These are phyloP conservation scores for Glyptemys insculpta DNA, from an alignment of 2,797 vertebrate genomes.

Conservation along the genomic window DNA sequence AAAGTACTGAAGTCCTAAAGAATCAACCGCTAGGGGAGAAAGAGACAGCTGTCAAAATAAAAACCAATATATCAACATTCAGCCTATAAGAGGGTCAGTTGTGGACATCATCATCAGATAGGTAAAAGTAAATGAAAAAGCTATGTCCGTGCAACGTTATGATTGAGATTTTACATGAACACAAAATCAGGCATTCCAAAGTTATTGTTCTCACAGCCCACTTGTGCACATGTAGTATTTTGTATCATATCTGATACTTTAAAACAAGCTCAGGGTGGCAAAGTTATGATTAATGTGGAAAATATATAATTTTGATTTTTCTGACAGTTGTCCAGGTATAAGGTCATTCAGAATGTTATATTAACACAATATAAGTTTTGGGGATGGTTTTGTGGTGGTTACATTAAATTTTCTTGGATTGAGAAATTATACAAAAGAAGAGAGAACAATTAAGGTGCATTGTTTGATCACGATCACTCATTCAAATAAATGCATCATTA, in stretches of 20 bases:
- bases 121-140: not conserved
- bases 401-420: not conserved
- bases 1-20: not conserved
- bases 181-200: not conserved
- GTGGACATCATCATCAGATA: not conserved
- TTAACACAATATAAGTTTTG: not conserved
- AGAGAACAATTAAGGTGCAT: conserved; percentile 8
- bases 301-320: conserved; percentile 1
- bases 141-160: rapidly evolving
- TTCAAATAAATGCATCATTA: conserved; percentile 26
- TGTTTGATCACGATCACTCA: not conserved
- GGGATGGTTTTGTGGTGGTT: not conserved
- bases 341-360: not conserved
- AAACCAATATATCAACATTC: not conserved
- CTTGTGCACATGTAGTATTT: not conserved
- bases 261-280: not conserved
- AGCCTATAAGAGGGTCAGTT: not conserved
- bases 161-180: not conserved
- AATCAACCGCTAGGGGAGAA: not conserved
- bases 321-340: not conserved
- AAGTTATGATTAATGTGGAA: conserved; percentile 1
- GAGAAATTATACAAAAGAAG: conserved; percentile 18
- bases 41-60: not conserved
- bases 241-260: not conserved
- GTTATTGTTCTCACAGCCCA: not conserved